Evolutionary conservation across 2,797 vertebrate species (phyloP).

Genomic region (Acropternis orthonyx): DNA sequence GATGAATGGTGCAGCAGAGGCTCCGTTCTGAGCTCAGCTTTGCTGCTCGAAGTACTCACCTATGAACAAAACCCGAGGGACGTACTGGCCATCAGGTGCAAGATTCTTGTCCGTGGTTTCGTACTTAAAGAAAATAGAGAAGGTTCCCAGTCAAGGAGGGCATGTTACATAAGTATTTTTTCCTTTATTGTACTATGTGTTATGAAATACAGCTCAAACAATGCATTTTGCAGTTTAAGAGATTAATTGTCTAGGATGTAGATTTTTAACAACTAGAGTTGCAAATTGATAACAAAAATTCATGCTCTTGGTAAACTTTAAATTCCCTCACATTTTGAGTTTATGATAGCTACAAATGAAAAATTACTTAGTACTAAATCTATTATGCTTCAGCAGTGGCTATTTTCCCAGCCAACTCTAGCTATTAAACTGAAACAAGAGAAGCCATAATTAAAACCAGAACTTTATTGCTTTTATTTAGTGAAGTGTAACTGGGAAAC

Average conservation of each 20-base stretch:
- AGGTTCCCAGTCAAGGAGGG: not conserved
- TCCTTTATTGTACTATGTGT: not conserved
- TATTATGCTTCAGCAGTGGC: not conserved
- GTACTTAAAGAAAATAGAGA: conserved; percentile 78
- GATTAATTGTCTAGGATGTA: not conserved
- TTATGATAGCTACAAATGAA: not conserved
- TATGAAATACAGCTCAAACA: not conserved
- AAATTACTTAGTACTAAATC: not conserved
- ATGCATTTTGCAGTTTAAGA: not conserved
- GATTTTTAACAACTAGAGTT: not conserved
- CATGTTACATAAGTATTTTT: not conserved
- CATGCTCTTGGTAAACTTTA: not conserved
- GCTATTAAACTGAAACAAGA: not conserved
- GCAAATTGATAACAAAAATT: not conserved
- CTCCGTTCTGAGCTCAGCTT: not conserved
- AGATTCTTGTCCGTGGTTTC: conserved; percentile 97
- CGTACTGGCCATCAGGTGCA: conserved; percentile 92
- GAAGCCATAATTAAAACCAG: not conserved
- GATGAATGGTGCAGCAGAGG: not conserved
- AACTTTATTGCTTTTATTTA: not conserved
- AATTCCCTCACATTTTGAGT: not conserved
- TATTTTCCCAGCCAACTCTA: not conserved
- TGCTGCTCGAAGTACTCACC: conserved; percentile 76
- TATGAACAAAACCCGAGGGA: conserved; percentile 90
- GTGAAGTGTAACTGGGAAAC: conserved; percentile 42